Percentiles rank a stretch among this genome's conserved stretches.
Evolutionary conservation across 2,797 vertebrate genomes (phyloP).

Genomic region (Lateolabrax maculatus): DNA sequence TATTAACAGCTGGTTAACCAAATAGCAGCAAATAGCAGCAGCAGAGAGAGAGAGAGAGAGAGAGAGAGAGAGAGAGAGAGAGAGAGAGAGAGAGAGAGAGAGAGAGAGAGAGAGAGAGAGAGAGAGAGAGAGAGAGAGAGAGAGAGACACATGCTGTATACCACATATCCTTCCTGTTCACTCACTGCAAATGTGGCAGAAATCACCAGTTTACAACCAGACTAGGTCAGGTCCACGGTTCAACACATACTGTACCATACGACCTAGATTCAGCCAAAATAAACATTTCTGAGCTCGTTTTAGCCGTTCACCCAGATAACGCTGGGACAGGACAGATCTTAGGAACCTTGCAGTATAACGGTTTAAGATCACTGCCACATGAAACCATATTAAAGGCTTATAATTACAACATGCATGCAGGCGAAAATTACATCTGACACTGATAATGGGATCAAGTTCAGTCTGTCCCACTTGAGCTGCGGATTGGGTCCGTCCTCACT

Average conservation of each 20-base stretch:
- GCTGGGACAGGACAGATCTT: neutral
- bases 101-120: neutral
- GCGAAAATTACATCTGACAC: constrained; percentile 54
- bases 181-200: neutral
- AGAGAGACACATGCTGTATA: neutral
- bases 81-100: neutral
- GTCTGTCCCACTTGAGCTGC: constrained; percentile 45
- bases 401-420: constrained; percentile 41
- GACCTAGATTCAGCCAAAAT: constrained; percentile 53
- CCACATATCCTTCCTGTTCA: constrained; percentile 4
- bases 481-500: neutral
- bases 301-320: constrained; percentile 44
- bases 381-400: constrained; percentile 64
- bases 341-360: constrained; percentile 21
- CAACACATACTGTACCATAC: constrained; percentile 15
- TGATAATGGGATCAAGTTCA: constrained; percentile 58
- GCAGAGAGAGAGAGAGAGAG: neutral
- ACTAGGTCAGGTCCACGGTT: constrained; percentile 7
- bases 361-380: constrained; percentile 38
- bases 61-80: neutral
- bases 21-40: no score
- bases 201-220: constrained; percentile 13
- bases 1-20: neutral
- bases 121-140: neutral
- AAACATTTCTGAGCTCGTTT: constrained; percentile 41